Conservation (phyloP, 2,888 invertebrate genomes). For the Hylaea fasciaria region DNA sequence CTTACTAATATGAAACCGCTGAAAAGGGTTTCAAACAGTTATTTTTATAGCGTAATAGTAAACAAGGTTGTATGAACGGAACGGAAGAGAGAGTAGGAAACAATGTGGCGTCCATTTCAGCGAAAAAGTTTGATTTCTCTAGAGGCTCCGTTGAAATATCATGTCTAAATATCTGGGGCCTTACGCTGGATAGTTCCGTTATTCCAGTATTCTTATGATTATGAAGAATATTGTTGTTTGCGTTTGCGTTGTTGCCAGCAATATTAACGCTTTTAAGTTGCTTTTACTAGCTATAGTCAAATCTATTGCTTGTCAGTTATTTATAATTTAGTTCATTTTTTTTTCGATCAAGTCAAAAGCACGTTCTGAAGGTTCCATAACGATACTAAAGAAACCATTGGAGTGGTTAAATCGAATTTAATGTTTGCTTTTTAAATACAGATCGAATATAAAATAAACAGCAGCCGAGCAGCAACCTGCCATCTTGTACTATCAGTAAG, state of each 20-base stretch:
- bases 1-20: constrained; percentile 16
- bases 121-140: constrained; percentile 60
- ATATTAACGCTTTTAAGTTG: background rate
- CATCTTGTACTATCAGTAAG: constrained; percentile 7
- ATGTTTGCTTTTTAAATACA: background rate
- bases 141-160: constrained; percentile 50
- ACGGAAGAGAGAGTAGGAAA: constrained; percentile 42
- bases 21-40: constrained; percentile 30
- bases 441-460: background rate
- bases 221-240: constrained; percentile 9
- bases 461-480: constrained; percentile 3
- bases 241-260: background rate
- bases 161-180: constrained; percentile 42
- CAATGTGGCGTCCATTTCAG: constrained; percentile 44
- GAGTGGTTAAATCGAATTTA: background rate
- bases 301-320: too few species aligned
- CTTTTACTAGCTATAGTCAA: too few species aligned
- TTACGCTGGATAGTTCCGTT: constrained; percentile 12
- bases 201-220: constrained; percentile 4
- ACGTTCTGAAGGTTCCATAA: too few species aligned
- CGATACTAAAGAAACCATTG: too few species aligned
- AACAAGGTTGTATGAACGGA: constrained; percentile 44
- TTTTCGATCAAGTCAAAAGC: too few species aligned
- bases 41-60: constrained; percentile 37
- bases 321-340: too few species aligned